phyloP scores from a whole-genome alignment of 2,888 invertebrate genomes.

The Adineta ricciae region DNA sequence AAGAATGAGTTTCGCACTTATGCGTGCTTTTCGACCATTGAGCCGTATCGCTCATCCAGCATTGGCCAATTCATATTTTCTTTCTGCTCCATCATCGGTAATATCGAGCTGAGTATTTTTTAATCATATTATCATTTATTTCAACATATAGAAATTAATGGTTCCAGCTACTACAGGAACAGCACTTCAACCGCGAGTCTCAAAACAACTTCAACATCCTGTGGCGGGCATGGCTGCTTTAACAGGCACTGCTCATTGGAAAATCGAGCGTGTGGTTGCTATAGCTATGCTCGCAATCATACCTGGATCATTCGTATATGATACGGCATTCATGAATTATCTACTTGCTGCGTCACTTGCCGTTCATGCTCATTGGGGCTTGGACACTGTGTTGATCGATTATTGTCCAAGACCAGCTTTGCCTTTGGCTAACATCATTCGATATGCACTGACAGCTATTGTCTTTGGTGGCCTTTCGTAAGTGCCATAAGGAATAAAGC shows the following conservation, averaged over 20 bases:
- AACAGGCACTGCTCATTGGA: slow-evolving; percentile 17
- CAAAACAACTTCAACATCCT: not conserved
- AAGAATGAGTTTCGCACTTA: not conserved
- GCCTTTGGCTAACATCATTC: not conserved
- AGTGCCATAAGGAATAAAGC: not conserved
- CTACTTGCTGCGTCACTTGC: slow-evolving; percentile 28
- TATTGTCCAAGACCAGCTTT: slow-evolving; percentile 5
- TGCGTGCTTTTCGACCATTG: not conserved
- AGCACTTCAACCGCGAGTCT: not conserved
- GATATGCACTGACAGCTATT: slow-evolving; percentile 18
- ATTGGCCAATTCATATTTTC: slow-evolving; percentile 6
- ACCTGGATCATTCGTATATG: slow-evolving; percentile 25
- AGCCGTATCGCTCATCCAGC: not conserved
- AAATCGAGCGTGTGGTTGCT: slow-evolving; percentile 26
- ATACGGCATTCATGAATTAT: slow-evolving; percentile 23
- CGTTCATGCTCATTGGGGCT: slow-evolving; percentile 33
- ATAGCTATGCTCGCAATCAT: slow-evolving; percentile 27
- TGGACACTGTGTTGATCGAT: not conserved
- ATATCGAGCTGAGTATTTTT: not conserved
- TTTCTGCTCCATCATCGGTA: not conserved
- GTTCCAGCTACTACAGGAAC: not conserved
- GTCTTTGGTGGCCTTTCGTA: slow-evolving; percentile 29
- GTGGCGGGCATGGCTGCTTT: not conserved
- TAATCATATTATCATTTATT: too few relatives aligned
- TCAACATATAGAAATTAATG: slow-evolving; percentile 1